Base-by-base conservation (phyloP, 1,140 invertebrate species). In the Chrysomallon squamiferum region DNA sequence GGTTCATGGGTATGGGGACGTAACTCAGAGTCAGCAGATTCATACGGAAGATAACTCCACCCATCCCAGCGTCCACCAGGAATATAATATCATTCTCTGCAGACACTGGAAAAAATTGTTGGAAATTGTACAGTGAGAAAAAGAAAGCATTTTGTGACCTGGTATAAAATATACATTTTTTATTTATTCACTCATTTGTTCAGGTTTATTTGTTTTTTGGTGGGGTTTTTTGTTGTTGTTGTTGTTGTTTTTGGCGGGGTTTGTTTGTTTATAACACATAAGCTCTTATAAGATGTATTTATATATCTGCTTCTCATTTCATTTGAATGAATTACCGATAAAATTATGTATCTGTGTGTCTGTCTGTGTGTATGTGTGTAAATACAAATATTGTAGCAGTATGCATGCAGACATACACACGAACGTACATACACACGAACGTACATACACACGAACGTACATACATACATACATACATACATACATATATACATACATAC, bases 61-160 rank as follows among this genome's bases (percentile, higher is more conserved):
- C 71, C 7, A 69, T 52, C 25, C 72, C 72, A 30, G 65, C 71
- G 65, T 76, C 74, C 50, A 72, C 45, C 33, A 76, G 33, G 41
- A 76, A 74, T 13, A 76, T 76, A 43, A 76, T 61, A 58, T 76
- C 68, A 52, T 76, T 72, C 30, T 76, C 72, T 20, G 33, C 49
- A 15, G 69, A 65, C 20, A 70, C 74, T 74, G 62, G 22, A 52
- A 63, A 33, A 13, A 63, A 33, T 45, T 27, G n/a, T 20, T n/a
- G 4, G 3, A 25, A 3, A 15, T 3, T 20, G 27, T 27, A n/a
- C 33, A 13, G 32, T 58, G 13, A 58, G 13, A 13, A 15, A 22
- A 52, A 22, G 50, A 15, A 52, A 25, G 1, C 43, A 13, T 18
- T 13, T 20, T 45, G 45, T 9, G n/a, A n/a, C 6, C 9, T 11